Conservation (phyloP, 2,797 vertebrate species). For the Pteropus rufus region DNA sequence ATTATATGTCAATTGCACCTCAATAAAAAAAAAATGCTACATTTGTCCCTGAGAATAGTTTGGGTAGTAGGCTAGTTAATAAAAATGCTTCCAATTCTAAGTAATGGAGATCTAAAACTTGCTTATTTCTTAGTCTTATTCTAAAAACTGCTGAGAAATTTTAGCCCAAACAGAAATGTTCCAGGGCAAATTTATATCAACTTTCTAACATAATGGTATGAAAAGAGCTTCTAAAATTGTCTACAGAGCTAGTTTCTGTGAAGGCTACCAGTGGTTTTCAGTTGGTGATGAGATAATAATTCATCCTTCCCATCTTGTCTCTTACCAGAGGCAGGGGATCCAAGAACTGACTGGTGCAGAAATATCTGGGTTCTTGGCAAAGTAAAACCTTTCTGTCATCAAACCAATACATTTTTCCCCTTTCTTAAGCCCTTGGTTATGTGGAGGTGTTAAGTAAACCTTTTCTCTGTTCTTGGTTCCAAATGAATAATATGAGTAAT, state of each 20-base stretch:
- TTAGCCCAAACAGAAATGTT: neutral
- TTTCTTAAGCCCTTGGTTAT: neutral
- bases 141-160: neutral
- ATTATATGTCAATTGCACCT: neutral
- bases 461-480: neutral
- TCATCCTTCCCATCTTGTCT: neutral
- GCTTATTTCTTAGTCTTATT: neutral
- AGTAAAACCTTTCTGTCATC: neutral
- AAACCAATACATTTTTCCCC: neutral
- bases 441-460: neutral
- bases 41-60: neutral
- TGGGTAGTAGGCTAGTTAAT: neutral
- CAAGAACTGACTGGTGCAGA: neutral
- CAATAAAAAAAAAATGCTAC: neutral
- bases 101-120: neutral
- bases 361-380: neutral
- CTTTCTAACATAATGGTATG: neutral
- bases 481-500: neutral
- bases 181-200: neutral
- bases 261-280: neutral
- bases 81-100: neutral
- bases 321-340: neutral
- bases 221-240: slow-evolving; percentile 1
- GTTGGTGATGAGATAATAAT: neutral
- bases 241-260: neutral